Evolutionary conservation across 92 coral and sea anemone species (phyloP), one percentile per base, ranked within the genome.

Genomic region (Paramuricea clavata): DNA sequence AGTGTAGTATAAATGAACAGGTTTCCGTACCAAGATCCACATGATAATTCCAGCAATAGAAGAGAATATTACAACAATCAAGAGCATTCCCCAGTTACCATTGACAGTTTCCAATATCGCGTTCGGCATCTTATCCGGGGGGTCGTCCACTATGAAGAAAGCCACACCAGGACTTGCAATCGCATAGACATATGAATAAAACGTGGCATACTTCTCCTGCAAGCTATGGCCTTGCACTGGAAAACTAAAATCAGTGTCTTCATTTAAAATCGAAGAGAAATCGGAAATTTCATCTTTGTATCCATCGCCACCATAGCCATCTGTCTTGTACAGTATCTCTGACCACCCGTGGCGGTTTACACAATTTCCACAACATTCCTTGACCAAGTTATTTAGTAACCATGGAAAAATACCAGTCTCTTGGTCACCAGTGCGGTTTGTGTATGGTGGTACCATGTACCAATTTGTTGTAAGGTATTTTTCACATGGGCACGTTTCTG

Each of bases 401-500:
- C 68, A 85, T n/a, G 98, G 98, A 13, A 93, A 72, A 34, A 89
- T 62, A 10, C 98, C 98, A 19, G 70, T 57, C 27, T 43, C 28
- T 11, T 54, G 64, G 22, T 56, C 65, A 43, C 83, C 84, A 7
- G 91, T 49, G 28, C 75, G 50, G 72, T 83, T 76, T 25, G 92
- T 88, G 85, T 95, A 95, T 0, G 98, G 98, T 17, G 85, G 61
- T 27, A 79, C 67, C 49, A 88, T 75, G 68, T 80, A 80, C 95
- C 94, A 95, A 33, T 91, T 89, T 1, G 95, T 93, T 25, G 85
- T 78, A 22, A 95, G 85, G 34, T 74, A 36, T 52, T 69, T 49
- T 1, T 81, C 83, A 72, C 98, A 95, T 7, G 92, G 93, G 85
- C 98, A 95, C 17, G 98, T 95, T 83, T 92, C 98, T 95, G 72